phyloP scores from a whole-genome alignment of 1,140 invertebrate genomes.

The Spodoptera frugiperda region DNA sequence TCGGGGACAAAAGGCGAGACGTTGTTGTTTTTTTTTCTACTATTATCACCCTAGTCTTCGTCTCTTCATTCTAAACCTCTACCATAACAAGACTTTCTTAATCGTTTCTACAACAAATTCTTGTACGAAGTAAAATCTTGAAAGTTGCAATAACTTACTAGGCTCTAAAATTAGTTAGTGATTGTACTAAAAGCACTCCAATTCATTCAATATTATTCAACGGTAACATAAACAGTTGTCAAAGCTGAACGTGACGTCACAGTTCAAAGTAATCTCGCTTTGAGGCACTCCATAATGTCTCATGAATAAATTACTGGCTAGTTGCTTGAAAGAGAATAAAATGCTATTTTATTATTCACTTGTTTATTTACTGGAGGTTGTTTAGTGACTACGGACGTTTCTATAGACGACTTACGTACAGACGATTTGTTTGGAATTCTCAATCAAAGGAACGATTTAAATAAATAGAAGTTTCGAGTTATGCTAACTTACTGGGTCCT shows the following conservation, averaged over 20 bases:
- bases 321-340: conserved; percentile 32
- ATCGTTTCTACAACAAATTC: too few species aligned
- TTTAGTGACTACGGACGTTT: conserved; percentile 3
- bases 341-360: conserved; percentile 34
- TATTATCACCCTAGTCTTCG: too few species aligned
- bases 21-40: too few species aligned
- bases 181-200: neutral
- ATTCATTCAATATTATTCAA: conserved; percentile 6
- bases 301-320: conserved; percentile 46
- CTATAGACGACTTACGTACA: neutral
- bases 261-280: conserved; percentile 22
- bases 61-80: too few species aligned
- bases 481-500: too few species aligned
- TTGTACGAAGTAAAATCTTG: too few species aligned
- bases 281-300: conserved; percentile 40
- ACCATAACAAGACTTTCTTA: too few species aligned
- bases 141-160: too few species aligned
- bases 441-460: neutral
- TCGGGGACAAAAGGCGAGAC: too few species aligned
- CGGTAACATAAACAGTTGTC: conserved; percentile 6
- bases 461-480: conserved; percentile 2
- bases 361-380: conserved; percentile 21
- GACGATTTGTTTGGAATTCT: neutral
- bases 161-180: neutral
- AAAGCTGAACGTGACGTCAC: conserved; percentile 13